phyloP scores from a whole-genome alignment of 2,113 vertebrate genomes.

The Montifringilla adamsi region DNA sequence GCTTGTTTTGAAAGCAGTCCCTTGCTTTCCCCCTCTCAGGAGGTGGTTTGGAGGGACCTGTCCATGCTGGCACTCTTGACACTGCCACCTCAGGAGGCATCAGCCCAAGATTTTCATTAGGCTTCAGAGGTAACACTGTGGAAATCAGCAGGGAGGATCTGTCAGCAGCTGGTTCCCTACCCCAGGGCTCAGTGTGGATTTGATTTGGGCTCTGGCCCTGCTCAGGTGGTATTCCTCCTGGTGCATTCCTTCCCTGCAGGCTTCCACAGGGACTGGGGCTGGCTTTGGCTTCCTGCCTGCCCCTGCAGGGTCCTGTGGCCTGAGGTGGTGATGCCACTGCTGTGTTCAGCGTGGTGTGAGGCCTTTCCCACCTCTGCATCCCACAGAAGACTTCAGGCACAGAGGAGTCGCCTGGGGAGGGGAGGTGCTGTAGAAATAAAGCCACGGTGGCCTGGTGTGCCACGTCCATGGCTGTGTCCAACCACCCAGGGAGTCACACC shows the following conservation, averaged over 20 bases:
- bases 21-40: not conserved
- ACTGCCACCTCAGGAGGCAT: rapidly evolving
- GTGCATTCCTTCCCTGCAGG: not conserved
- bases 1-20: not conserved
- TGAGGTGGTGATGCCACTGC: rapidly evolving
- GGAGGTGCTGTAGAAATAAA: not conserved
- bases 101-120: not conserved
- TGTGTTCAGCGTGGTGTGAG: not conserved
- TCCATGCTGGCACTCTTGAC: not conserved
- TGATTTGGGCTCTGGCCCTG: not conserved
- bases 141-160: not conserved
- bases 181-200: not conserved
- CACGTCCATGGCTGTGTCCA: rapidly evolving
- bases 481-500: not conserved
- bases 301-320: rapidly evolving
- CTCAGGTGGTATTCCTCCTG: not conserved
- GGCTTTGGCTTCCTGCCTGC: not conserved
- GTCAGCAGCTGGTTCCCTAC: not conserved
- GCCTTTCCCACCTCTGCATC: not conserved
- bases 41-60: not conserved
- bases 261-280: not conserved
- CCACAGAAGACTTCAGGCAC: not conserved
- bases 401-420: not conserved
- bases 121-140: not conserved
- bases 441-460: not conserved